Base-by-base conservation (phyloP, 2,888 invertebrate genomes). In the Paralinhomoeus sp. region DNA sequence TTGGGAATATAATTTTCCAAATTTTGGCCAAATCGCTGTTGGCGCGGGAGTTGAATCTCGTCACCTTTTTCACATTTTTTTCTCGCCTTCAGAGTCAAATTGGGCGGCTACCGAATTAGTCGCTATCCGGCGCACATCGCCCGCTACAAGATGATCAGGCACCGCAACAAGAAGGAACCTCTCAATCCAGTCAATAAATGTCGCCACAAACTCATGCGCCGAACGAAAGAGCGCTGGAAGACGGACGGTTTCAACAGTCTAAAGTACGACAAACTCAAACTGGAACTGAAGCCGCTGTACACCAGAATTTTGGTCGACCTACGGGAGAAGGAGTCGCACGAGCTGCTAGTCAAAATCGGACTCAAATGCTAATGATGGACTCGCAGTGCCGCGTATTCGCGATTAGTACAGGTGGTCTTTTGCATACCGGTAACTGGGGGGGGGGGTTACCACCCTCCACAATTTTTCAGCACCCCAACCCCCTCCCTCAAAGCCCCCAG, bases 61-160 rank as follows among this genome's bases (percentile, higher is more conserved):
- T n/a, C n/a, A n/a, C n/a, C n/a, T n/a, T n/a, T n/a, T n/a, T n/a
- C n/a, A n/a, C n/a, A n/a, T n/a, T n/a, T n/a, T n/a, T n/a, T n/a
- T n/a, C n/a, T n/a, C n/a, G n/a, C n/a, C n/a, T 53, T 46, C 31
- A 56, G 57, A 36, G 54, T 58, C 0, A 43, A 44, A 13, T 41
- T 51, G 23, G 51, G 52, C 31, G 57, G 58, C n/a, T 75, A 81
- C 50, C 80, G 81, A 64, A 81, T 97, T 63, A 79, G 83, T 20
- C 74, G 93, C 52, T 93, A 91, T 64, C 83, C 85, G 41, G 73
- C 79, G 52, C 79, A 79, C 48, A 77, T 93, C 51, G 91, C 91
- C 1, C 73, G 89, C 31, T 97, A 97, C 67, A 82, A 80, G 50
- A 93, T 93, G 93, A 71, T 93, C 51, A 76, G 76, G 54, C 97